phyloP scores from a whole-genome alignment of 2,113 vertebrate genomes.

The Lophotis ruficrista region DNA sequence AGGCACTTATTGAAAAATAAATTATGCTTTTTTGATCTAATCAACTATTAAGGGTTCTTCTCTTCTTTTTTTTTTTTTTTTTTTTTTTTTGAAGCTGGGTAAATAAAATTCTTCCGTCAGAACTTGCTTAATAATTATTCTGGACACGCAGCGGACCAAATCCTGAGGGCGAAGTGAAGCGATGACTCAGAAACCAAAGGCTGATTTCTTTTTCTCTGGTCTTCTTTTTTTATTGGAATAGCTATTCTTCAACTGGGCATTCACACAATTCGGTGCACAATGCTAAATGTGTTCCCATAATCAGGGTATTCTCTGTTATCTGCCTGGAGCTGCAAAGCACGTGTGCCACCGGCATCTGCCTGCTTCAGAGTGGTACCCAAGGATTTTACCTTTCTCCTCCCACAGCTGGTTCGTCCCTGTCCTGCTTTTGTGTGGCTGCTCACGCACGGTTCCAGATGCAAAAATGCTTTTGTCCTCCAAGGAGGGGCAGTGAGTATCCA shows the following conservation, averaged over 20 bases:
- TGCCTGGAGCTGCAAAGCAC: not conserved
- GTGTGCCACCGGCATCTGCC: not conserved
- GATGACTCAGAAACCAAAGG: not conserved
- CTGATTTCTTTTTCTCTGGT: not conserved
- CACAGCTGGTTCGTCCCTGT: rapidly evolving
- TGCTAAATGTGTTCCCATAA: not conserved
- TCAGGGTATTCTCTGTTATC: conserved; percentile 15
- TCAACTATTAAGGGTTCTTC: conserved; percentile 19
- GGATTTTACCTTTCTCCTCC: not conserved
- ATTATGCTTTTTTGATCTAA: conserved; percentile 20
- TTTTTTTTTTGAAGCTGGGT: not conserved
- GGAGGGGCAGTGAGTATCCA: not conserved
- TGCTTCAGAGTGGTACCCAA: not conserved
- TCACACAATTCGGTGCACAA: not conserved
- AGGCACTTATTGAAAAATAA: conserved; percentile 46
- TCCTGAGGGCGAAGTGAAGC: not conserved
- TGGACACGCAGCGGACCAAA: not conserved
- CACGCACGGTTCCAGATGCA: not conserved
- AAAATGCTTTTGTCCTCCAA: not conserved
- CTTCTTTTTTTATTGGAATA: not conserved
- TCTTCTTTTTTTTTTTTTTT: not conserved
- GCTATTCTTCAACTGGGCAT: not conserved
- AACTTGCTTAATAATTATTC: conserved; percentile 47
- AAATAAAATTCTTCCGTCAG: conserved; percentile 43
- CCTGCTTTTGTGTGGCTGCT: not conserved